These are phyloP conservation scores for Syngnathoides biaculeatus DNA, from an alignment of 2,113 vertebrate genomes.

Conservation along the genomic window DNA sequence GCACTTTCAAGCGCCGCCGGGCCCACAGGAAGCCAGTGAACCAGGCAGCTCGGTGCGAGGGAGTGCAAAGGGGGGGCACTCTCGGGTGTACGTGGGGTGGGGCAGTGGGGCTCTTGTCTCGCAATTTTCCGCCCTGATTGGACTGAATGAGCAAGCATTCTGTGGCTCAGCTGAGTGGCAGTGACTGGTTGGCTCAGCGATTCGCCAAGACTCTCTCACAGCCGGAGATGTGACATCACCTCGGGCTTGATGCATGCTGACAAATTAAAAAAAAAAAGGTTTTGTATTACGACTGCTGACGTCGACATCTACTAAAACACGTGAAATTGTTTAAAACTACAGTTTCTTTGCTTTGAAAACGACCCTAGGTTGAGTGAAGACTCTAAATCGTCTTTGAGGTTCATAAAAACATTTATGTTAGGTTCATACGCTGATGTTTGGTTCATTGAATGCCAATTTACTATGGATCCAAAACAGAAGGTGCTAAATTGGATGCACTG, in stretches of 20 bases:
- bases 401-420: not conserved
- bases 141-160: conserved; percentile 67
- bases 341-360: too few relatives aligned
- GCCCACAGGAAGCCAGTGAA: conserved; percentile 47
- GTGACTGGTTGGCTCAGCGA: not conserved
- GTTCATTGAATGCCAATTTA: too few relatives aligned
- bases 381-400: not conserved
- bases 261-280: conserved; percentile 1
- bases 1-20: conserved; percentile 60
- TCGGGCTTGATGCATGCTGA: conserved; percentile 33
- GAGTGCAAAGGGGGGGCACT: conserved; percentile 2
- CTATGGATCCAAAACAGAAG: not conserved
- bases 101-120: conserved; percentile 67
- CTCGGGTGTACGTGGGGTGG: conserved; percentile 7
- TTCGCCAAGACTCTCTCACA: conserved; percentile 10
- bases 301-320: not conserved
- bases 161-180: conserved; percentile 57
- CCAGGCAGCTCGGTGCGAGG: conserved; percentile 30
- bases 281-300: not conserved
- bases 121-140: conserved; percentile 80
- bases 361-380: not conserved
- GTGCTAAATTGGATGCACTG: too few relatives aligned
- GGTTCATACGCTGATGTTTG: not conserved
- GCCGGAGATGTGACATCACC: conserved; percentile 58
- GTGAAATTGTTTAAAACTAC: too few relatives aligned